Evolutionary conservation across 1,140 invertebrate genomes (phyloP), one percentile per base, ranked within the genome.

Genomic region (Drosophila trapezifrons): DNA sequence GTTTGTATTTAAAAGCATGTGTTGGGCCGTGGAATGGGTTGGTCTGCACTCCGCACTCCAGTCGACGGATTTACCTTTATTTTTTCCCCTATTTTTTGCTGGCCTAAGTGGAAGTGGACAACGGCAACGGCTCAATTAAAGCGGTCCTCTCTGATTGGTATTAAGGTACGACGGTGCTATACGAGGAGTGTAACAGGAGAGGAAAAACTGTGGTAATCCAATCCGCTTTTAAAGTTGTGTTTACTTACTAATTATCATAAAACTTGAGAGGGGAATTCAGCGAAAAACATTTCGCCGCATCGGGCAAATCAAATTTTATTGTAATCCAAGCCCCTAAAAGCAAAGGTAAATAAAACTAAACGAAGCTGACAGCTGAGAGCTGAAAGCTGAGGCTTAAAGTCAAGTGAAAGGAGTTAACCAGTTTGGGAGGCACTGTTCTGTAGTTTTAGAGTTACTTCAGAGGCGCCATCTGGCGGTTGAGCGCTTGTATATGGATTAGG

Each of bases 1-100:
- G 71, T 77, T 80, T 78, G 71, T 82, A 58, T 85, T 85, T 85
- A 85, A 84, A 84, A 84, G 80, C 77, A 73, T 77, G 58, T 81
- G 70, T 83, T 32, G 47, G 58, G 35, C 9, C 15, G 27, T 47
- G 56, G 40, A 70, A 35, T 47, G 69, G 47, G 27, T 20, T 45
- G 27, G 57, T 27, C 27, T 27, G 51, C 51, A 37, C 51, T 37
- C 29, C 51, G 51, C 51, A 54, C 51, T 37, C 17, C 67, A 35
- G 32, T 18, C 47, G 4, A 29, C 38, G 66, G 67, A 70, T 57
- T 71, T 71, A 71, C 49, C 46, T 38, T 52, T 49, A 57, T 71
- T 38, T n/a, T 35, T 71, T 32, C 17, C n/a, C 27, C 4, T 29
- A 56, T 52, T 75, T 75, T 56, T 46, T 52, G 29, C 29, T 38